Conservation (phyloP, 2,888 invertebrate species). For the Xestia c-nigrum region DNA sequence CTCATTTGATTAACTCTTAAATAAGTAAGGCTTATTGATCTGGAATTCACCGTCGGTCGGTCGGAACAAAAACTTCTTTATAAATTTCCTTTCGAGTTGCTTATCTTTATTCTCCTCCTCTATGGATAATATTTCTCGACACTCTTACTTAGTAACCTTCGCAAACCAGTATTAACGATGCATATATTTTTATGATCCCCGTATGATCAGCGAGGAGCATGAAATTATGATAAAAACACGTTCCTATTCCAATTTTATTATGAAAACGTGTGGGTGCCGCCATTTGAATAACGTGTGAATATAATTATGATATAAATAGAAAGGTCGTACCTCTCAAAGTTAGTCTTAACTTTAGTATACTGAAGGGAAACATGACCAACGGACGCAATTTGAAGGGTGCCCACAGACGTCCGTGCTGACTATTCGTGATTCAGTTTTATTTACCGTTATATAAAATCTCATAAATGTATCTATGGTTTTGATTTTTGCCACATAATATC, state of each 20-base stretch:
- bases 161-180: constrained; percentile 12
- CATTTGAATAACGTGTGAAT: constrained; percentile 36
- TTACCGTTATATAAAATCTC: not conserved
- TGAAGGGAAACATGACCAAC: not conserved
- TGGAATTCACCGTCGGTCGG: not conserved
- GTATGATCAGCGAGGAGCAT: constrained; percentile 1
- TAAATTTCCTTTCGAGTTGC: not conserved
- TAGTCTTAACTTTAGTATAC: not conserved
- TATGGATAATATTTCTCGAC: not conserved
- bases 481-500: not conserved
- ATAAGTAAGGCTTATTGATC: not conserved
- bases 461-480: not conserved
- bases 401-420: not conserved
- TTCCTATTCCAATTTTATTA: constrained; percentile 34
- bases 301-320: constrained; percentile 10
- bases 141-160: not conserved
- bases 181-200: constrained; percentile 25
- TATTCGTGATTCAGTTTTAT: not conserved
- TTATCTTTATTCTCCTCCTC: not conserved
- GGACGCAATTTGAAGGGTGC: not conserved
- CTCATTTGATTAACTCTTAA: not conserved
- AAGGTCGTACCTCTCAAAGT: constrained; percentile 1
- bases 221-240: constrained; percentile 38
- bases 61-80: not conserved
- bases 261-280: constrained; percentile 21